Evolutionary conservation across 2,888 invertebrate genomes (phyloP), one percentile per base, ranked within the genome.

Genomic region (Cecidostiba fungosa): DNA sequence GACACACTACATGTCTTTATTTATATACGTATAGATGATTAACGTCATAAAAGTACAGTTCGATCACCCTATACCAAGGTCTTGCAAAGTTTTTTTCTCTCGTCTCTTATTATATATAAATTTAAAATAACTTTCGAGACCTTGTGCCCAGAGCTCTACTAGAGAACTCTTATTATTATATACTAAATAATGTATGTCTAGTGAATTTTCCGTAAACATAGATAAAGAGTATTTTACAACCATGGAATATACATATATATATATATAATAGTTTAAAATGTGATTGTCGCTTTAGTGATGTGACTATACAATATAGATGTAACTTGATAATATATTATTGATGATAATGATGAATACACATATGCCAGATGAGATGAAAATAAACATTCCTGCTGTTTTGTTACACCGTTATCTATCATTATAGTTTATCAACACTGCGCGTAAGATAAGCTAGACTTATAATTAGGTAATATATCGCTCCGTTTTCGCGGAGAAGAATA

Each of bases 261-360:
- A 16, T 26, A 43, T 77, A 73, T 59, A 5, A 77, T 72, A 77
- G 32, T 62, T 74, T 69, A 74, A 26, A 47, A 26, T 85, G 69
- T 82, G 66, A 82, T 70, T 82, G 82, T 82, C 72, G 77, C 85
- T 85, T 82, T 85, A 43, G 54, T 80, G 43, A 43, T 77, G 39
- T 62, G 19, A 39, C 12, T 36, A 29, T 77, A 72, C n/a, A 23
- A 59, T 23, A 39, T 72, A 77, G n/a, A 26, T 69, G 39, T 76
- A 80, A 76, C 32, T 47, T 32, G n/a, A n/a, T n/a, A n/a, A n/a
- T 54, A 62, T 50, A n/a, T 47, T 47, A 47, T 47, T 47, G 16
- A 54, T 47, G n/a, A 47, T 39, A 54, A 32, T 8, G 23, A 78
- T 66, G 70, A 59, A 59, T 74, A 73, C 1, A 19, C 72, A 12